A percentile compares a stretch with the other conserved stretches of the same genome.
phyloP scores from a whole-genome alignment of 2,113 vertebrate species.

The Otis tarda region DNA sequence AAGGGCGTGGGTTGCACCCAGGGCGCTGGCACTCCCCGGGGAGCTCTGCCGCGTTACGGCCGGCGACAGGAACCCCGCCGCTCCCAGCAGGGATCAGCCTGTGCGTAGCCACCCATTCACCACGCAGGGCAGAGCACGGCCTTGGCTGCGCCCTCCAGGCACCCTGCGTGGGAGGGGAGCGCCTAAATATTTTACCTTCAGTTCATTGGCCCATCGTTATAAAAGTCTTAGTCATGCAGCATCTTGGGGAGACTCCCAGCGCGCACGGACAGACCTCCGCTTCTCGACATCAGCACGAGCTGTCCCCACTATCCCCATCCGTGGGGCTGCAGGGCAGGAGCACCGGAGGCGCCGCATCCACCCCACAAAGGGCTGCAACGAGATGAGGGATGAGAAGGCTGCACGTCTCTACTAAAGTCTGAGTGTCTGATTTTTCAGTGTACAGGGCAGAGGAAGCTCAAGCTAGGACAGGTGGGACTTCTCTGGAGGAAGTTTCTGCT shows the following conservation, averaged over 20 bases:
- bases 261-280: not conserved
- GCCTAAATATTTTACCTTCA: not conserved
- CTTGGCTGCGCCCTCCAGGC: not conserved
- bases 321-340: not conserved
- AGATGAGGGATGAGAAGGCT: not conserved
- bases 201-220: not conserved
- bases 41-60: accelerated
- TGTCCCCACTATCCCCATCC: not conserved
- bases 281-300: accelerated
- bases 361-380: not conserved
- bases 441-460: not conserved
- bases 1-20: accelerated
- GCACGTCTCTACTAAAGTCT: accelerated
- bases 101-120: accelerated
- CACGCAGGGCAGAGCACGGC: accelerated
- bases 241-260: not conserved
- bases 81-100: not conserved
- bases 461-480: not conserved
- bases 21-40: not conserved
- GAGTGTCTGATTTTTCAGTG: too few species aligned
- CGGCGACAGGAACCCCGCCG: accelerated
- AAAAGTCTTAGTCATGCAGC: not conserved
- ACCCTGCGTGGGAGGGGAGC: not conserved
- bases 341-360: accelerated
- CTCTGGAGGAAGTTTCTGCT: not conserved